Base-by-base conservation (phyloP, 2,888 invertebrate genomes). In the Zelleria hepariella region DNA sequence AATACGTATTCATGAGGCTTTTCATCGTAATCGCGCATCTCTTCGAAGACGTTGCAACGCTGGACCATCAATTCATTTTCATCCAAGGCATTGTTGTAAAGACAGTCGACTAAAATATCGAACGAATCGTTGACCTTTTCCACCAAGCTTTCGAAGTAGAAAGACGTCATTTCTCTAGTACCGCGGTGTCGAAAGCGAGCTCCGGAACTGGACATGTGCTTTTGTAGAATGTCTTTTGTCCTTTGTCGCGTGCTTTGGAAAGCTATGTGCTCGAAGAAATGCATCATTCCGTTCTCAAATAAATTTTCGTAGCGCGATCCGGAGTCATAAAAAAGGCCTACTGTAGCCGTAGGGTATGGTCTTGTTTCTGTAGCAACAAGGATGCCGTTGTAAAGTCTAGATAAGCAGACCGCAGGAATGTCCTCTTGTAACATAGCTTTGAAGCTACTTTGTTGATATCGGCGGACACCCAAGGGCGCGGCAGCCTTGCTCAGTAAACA, bases 111-210 rank as follows among this genome's bases (percentile, higher is more conserved):
- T 59, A 99, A 89, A 67, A 99, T 95, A 75, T 98, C 98, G 23
- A 98, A 90, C 4, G 97, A 95, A 72, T 94, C 92, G 0, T 94
- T 93, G 0, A 98, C 91, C 85, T 98, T 97, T 73, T 95, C 92
- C 2, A 93, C 90, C 62, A 99, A 90, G 74, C 98, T 98, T 81
- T 98, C 96, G 18, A 97, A 98, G 77, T 97, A 98, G 83, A 96
- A 99, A 0, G 95, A 96, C 10, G 97, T 96, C 82, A 98, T 96
- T 82, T 99, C 99, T 60, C 99, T 91, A 52, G 96, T 96, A 2
- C 98, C 99, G 80, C 96, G 97, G 5, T 98, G 98, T 82, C 97
- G 98, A 68, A 99, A 90, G 73, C 97, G 97, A 2, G 98, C 98
- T 15, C 99, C 99, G 88, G 97, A 93, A 72, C 95, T 94, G 75